Base-by-base conservation (phyloP, 2,888 invertebrate species). In the Nysson spinosus region DNA sequence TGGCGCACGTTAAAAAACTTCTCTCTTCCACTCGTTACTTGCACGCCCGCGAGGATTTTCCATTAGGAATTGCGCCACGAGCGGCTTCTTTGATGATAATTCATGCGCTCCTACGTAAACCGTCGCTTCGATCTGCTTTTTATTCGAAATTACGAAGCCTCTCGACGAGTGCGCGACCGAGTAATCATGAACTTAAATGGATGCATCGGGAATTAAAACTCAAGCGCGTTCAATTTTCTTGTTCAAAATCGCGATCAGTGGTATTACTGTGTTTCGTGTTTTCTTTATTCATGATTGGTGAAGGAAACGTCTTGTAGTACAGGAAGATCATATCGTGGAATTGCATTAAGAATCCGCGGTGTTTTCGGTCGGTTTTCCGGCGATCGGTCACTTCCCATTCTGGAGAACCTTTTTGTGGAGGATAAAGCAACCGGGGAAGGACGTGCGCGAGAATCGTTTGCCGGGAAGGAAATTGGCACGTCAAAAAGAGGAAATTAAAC, bases 401-500 rank as follows among this genome's bases (percentile, higher is more conserved):
- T n/a, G n/a, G n/a, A n/a, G n/a, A n/a, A n/a, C n/a, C n/a, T n/a
- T n/a, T n/a, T n/a, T n/a, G n/a, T n/a, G n/a, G n/a, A n/a, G n/a
- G 56, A 66, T 52, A 55, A 65, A n/a, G n/a, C n/a, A n/a, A 44
- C 44, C 55, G 67, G 20, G 55, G 46, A 12, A 35, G 51, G 19
- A 56, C 52, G 58, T 34, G 28, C 32, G 42, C 19, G 35, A 22
- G 50, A 42, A 28, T 46, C 32, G 16, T 46, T 46, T 42, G 58
- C 24, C 62, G 68, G 47, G 46, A 43, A 66, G 83, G 84, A 84
- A 84, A 84, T 82, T 78, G 76, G 68, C 54, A 71, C 72, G 83
- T 81, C 83, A 78, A 75, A 81, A 79, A 74, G 77, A 79, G 84
- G 84, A 84, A 84, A 84, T 84, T 83, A 83, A 84, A 83, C 79